These are phyloP conservation scores for Selene dorsalis DNA, from an alignment of 2,797 vertebrate genomes.

Conservation along the genomic window DNA sequence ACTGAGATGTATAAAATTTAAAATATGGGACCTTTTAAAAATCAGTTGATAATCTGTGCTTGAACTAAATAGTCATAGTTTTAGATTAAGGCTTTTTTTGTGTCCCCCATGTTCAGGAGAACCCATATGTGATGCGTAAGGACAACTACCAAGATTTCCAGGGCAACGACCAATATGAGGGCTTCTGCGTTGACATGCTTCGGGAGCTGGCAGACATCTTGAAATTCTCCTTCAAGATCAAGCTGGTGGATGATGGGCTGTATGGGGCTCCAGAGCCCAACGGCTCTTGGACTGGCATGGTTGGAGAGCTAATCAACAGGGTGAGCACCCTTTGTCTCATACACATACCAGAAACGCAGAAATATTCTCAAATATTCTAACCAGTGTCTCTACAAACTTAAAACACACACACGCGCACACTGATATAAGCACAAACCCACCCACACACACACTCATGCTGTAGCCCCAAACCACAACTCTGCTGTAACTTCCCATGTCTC, in stretches of 20 bases:
- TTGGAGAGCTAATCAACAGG: constrained; percentile 95
- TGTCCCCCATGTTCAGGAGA: constrained; percentile 85
- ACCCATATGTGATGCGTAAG: constrained; percentile 94
- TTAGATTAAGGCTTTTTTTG: constrained; percentile 21
- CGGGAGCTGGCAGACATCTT: constrained; percentile 90
- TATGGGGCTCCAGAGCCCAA: constrained; percentile 94
- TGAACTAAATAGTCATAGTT: constrained; percentile 4
- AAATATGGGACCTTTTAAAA: neutral
- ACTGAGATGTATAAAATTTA: neutral
- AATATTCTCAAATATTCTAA: constrained; percentile 36
- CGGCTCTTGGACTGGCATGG: constrained; percentile 96
- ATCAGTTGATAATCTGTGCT: constrained; percentile 9
- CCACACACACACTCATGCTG: constrained; percentile 29
- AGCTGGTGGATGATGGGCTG: constrained; percentile 92
- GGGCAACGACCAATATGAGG: constrained; percentile 91
- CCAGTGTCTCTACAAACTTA: constrained; percentile 38
- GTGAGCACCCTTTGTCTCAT: constrained; percentile 75
- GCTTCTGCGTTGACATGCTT: constrained; percentile 96
- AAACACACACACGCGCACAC: constrained; percentile 23
- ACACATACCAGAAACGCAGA: constrained; percentile 35
- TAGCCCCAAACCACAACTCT: constrained; percentile 74
- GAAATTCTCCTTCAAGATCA: constrained; percentile 93
- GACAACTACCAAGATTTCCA: constrained; percentile 89
- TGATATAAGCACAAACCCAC: neutral
- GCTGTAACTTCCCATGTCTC: constrained; percentile 74